Percentiles rank a stretch among this genome's conserved stretches.
Conservation (phyloP, 2,113 vertebrate genomes). For the Onychostruthus taczanowskii region DNA sequence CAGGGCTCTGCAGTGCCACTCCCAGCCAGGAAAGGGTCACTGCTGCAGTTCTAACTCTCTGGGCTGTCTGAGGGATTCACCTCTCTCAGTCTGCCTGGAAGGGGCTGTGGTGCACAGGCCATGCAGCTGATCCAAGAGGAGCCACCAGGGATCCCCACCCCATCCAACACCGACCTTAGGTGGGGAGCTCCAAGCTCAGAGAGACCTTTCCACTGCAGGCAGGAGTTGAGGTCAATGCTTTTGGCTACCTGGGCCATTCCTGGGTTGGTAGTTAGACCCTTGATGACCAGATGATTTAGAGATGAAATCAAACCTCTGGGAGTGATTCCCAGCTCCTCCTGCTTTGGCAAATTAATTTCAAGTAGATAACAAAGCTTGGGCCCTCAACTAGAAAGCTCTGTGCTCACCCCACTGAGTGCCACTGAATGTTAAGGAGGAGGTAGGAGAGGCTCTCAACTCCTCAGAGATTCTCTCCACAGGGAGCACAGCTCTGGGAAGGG, state of each 20-base stretch:
- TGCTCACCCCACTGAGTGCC: background rate
- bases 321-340: background rate
- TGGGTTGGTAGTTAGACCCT: background rate
- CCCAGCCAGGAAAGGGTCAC: background rate
- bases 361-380: background rate
- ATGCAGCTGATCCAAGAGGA: background rate
- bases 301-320: background rate
- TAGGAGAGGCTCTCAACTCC: background rate
- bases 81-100: background rate
- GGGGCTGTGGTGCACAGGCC: background rate
- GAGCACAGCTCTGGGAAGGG: background rate
- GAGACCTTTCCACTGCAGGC: background rate
- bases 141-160: background rate
- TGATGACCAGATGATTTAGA: background rate
- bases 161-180: fast-evolving
- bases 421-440: background rate
- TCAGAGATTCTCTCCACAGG: background rate
- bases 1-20: background rate
- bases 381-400: background rate
- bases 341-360: background rate
- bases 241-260: background rate
- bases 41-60: background rate
- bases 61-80: background rate
- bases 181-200: background rate
- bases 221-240: background rate